Base-by-base conservation (phyloP, 2,888 invertebrate genomes). In the Epirrhoe tristata region DNA sequence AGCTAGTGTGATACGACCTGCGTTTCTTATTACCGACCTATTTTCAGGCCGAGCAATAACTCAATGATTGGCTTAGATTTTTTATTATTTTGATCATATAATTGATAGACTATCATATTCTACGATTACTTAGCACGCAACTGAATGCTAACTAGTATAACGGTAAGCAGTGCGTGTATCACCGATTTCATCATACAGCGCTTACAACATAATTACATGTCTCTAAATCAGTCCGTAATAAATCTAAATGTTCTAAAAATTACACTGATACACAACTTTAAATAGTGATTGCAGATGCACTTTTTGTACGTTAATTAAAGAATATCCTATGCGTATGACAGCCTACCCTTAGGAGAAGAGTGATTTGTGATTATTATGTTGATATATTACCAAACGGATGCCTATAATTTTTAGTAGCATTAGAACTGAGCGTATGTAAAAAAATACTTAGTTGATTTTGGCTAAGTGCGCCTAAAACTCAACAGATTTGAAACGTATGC, bases 91-190 rank as follows among this genome's bases (percentile, higher is more conserved):
- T 53, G 32, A 65, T 69, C 57, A 67, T 63, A 69, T 71, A 66
- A 69, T 57, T 57, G 16, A 63, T 12, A 24, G 55, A 59, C 51
- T 43, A 55, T 60, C 57, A 62, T 58, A 31, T 51, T 48, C 32
- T 46, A 56, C n/a, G 57, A 36, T 74, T 74, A 66, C 74, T 64
- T 64, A 56, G 68, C 58, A 58, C 66, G 63, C 68, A 36, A 65
- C 70, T 69, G 70, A 63, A 71, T 69, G 50, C 64, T 74, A 61
- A 74, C 72, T 68, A 71, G 74, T 73, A 66, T 76, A 73, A 65
- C 58, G 66, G 61, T 63, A 80, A 83, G 60, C 74, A 81, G 83
- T 75, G 83, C 84, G 79, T 81, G 65, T 72, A 59, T 32, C 62
- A 71, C 73, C 63, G 61, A 74, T 77, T 77, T 60, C 62, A 62